These are phyloP conservation scores for Steatornis caripensis DNA, from an alignment of 2,113 vertebrate species.

Conservation along the genomic window DNA sequence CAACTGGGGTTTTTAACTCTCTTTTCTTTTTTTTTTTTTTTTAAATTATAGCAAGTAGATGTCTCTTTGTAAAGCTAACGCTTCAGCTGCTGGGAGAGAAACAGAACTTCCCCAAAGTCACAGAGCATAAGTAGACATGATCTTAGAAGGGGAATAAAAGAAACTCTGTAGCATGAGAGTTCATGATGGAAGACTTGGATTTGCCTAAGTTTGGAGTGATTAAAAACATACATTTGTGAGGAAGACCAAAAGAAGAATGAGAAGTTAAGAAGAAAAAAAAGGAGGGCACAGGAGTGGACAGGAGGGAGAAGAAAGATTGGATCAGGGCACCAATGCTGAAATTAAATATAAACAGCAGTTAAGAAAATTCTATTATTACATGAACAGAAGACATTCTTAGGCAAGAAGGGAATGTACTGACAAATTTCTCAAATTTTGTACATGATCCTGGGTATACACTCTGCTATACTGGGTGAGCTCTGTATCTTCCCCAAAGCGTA, in stretches of 20 bases:
- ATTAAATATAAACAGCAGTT: not conserved
- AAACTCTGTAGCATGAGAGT: not conserved
- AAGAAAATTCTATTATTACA: not conserved
- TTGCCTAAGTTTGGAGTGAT: not conserved
- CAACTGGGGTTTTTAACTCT: not conserved
- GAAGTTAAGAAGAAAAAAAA: not conserved
- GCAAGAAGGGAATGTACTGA: not conserved
- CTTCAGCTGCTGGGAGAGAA: not conserved
- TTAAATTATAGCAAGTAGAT: not conserved
- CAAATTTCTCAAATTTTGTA: not conserved
- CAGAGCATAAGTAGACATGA: not conserved
- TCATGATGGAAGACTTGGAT: not conserved
- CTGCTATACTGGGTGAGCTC: not conserved
- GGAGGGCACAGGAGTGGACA: not conserved
- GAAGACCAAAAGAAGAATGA: not conserved
- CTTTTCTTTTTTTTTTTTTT: not conserved
- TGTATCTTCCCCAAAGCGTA: accelerated
- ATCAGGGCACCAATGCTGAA: not conserved
- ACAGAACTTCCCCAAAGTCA: not conserved
- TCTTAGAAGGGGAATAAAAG: not conserved
- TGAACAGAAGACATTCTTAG: not conserved
- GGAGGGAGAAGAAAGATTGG: not conserved
- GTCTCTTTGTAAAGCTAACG: not conserved
- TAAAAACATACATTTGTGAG: not conserved
- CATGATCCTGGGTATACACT: not conserved